Conservation (phyloP, 2,113 vertebrate species). For the Onychostruthus taczanowskii region DNA sequence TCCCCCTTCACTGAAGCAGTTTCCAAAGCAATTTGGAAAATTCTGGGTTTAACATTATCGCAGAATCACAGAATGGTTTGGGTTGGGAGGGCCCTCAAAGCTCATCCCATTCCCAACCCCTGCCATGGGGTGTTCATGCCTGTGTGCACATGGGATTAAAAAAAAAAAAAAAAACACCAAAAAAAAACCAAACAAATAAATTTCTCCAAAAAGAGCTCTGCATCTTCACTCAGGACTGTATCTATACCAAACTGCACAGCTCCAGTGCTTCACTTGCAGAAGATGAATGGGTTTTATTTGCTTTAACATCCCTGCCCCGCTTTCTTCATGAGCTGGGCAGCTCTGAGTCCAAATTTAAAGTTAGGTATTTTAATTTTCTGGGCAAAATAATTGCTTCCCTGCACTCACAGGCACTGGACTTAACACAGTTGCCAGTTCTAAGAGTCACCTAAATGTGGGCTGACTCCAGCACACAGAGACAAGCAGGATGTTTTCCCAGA, state of each 20-base stretch:
- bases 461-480: background rate
- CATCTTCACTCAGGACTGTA: background rate
- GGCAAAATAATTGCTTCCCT: background rate
- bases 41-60: background rate
- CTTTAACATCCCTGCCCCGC: background rate
- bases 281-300: background rate
- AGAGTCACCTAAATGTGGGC: background rate
- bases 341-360: background rate
- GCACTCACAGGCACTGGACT: background rate
- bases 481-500: background rate
- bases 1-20: background rate
- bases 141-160: background rate
- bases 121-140: accelerated
- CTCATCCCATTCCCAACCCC: background rate
- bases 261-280: background rate
- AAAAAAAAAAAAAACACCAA: background rate
- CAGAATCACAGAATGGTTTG: background rate
- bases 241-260: background rate
- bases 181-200: background rate
- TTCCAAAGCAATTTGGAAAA: background rate
- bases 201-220: background rate
- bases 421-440: background rate
- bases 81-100: background rate
- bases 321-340: background rate
- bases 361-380: background rate